These are phyloP conservation scores for Cassiopea andromeda DNA, from an alignment of 30 jellyfish, hydroid and myxozoan species.

Conservation along the genomic window DNA sequence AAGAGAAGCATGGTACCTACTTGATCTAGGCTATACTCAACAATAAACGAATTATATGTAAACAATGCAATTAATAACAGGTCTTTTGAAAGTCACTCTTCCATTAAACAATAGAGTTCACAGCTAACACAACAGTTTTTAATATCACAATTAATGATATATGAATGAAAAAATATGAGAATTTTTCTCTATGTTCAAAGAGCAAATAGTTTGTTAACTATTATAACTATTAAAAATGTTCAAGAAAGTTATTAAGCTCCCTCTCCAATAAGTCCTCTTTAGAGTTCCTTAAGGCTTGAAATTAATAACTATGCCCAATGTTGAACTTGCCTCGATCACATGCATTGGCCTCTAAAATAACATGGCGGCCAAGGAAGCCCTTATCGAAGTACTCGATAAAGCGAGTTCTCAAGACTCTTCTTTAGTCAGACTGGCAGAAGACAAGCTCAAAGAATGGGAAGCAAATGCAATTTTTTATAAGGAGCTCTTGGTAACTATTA, in stretches of 20 bases:
- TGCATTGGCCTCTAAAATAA: neutral
- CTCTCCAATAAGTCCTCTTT: no score
- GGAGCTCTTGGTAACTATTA: slow-evolving; percentile 64
- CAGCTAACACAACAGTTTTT: no score
- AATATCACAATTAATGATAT: neutral
- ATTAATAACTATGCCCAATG: slow-evolving; percentile 4
- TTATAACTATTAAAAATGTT: no score
- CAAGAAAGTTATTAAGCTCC: no score
- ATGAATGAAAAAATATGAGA: neutral
- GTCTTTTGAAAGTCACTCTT: no score
- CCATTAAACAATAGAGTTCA: no score
- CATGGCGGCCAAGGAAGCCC: slow-evolving; percentile 57
- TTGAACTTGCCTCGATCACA: slow-evolving; percentile 45
- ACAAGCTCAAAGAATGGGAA: slow-evolving; percentile 76
- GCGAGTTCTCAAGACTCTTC: slow-evolving; percentile 87
- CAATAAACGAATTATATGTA: no score
- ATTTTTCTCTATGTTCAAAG: no score
- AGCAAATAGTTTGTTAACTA: no score
- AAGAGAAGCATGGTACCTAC: no score
- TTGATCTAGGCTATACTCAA: no score
- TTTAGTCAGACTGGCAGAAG: slow-evolving; percentile 81
- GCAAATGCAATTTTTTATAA: slow-evolving; percentile 67
- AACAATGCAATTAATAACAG: no score
- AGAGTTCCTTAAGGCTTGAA: neutral
- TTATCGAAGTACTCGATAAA: slow-evolving; percentile 43